Evolutionary conservation across 2,113 vertebrate species (phyloP).

Genomic region (Petrocephalus zakoni): DNA sequence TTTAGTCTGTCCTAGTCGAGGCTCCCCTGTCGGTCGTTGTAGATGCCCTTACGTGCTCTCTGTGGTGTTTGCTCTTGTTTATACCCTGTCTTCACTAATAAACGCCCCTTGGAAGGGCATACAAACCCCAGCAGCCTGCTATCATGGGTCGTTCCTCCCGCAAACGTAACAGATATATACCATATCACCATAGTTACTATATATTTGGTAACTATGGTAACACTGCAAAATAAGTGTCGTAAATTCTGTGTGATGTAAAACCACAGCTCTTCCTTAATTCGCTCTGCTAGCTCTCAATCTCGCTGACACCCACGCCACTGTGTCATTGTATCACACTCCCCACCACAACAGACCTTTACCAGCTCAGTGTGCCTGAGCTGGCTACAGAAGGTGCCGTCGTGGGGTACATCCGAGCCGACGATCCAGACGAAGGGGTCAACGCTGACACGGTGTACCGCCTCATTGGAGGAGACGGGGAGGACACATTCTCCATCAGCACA

Average conservation of each 20-base stretch:
- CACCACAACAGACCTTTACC: slow-evolving; percentile 74
- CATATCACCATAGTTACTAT: neutral
- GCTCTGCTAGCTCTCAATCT: neutral
- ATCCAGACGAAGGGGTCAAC: slow-evolving; percentile 80
- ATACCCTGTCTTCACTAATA: too few relatives aligned
- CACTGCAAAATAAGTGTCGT: neutral
- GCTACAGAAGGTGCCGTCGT: slow-evolving; percentile 76
- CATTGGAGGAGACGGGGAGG: slow-evolving; percentile 83
- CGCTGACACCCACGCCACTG: neutral
- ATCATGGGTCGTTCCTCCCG: too few relatives aligned
- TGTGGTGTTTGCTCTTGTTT: too few relatives aligned
- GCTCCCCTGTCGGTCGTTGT: too few relatives aligned
- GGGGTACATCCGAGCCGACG: slow-evolving; percentile 81
- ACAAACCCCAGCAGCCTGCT: too few relatives aligned
- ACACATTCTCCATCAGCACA: slow-evolving; percentile 81
- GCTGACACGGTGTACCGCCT: slow-evolving; percentile 87
- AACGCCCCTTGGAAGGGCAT: too few relatives aligned
- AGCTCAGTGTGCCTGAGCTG: slow-evolving; percentile 82
- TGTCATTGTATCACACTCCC: neutral
- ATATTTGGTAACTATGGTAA: neutral
- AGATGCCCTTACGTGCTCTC: too few relatives aligned
- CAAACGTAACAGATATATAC: too few relatives aligned
- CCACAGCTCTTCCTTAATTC: neutral
- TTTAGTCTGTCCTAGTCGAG: too few relatives aligned
- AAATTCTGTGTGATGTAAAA: neutral